Percentiles rank a stretch among this genome's conserved stretches.
Evolutionary conservation across 1,140 invertebrate species (phyloP).

Genomic region (Platorchestia sp.): DNA sequence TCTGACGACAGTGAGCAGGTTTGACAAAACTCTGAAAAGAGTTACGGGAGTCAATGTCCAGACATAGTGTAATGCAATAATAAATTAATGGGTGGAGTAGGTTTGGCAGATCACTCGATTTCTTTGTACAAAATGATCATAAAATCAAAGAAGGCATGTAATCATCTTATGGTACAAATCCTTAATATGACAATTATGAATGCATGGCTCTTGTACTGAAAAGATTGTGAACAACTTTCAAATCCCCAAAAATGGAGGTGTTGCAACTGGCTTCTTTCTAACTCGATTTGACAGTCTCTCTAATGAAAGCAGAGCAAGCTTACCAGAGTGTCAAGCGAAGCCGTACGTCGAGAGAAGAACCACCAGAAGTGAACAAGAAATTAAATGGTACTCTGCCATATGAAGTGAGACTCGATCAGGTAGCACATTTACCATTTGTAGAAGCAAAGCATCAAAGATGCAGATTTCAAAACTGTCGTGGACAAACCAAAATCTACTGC

Average conservation of each 20-base stretch:
- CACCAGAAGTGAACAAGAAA: too few species aligned
- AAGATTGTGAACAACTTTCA: too few species aligned
- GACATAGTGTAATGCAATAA: slow-evolving; percentile 71
- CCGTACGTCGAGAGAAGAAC: neutral
- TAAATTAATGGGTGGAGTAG: slow-evolving; percentile 71
- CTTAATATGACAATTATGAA: slow-evolving; percentile 69
- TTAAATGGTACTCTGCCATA: slow-evolving; percentile 36
- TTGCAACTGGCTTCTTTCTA: too few species aligned
- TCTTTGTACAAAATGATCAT: slow-evolving; percentile 67
- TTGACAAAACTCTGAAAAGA: slow-evolving; percentile 68
- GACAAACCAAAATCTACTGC: too few species aligned
- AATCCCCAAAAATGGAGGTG: slow-evolving; percentile 53
- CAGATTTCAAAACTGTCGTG: slow-evolving; percentile 56
- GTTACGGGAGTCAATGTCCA: slow-evolving; percentile 69
- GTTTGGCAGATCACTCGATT: slow-evolving; percentile 68
- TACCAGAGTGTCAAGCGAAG: too few species aligned
- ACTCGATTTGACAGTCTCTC: slow-evolving; percentile 56
- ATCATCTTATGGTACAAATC: slow-evolving; percentile 68
- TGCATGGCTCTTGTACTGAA: too few species aligned
- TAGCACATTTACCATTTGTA: too few species aligned
- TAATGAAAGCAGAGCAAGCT: too few species aligned
- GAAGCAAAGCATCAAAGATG: slow-evolving; percentile 58
- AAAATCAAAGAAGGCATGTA: slow-evolving; percentile 68
- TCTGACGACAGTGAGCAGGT: slow-evolving; percentile 33
- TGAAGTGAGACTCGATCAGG: slow-evolving; percentile 56